Evolutionary conservation across 2,888 invertebrate species (phyloP), one percentile per base, ranked within the genome.

Genomic region (Holacanthella duospinosa): DNA sequence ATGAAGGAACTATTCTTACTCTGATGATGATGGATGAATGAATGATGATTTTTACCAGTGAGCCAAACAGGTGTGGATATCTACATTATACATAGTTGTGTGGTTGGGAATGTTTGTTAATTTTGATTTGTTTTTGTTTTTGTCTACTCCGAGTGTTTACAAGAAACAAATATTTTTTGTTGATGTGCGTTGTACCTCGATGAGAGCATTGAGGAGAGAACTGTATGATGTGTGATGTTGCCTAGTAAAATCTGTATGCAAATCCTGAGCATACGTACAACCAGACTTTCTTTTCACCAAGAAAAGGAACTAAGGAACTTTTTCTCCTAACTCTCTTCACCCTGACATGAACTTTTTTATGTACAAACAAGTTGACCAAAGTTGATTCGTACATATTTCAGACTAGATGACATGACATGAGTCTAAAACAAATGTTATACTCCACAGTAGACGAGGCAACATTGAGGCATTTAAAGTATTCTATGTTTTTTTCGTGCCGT

Each of bases 261-360:
- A 48, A 48, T 48, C 48, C 48, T 48, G 48, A 48, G 48, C 48
- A 48, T 48, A 48, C 48, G 48, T 48, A 48, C 48, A 48, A 48
- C 48, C 21, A 48, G 48, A 48, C 48, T n/a, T 48, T 48, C 48
- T 48, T 48, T 48, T 48, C 21, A n/a, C 21, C 4, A n/a, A 48
- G 21, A 48, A 48, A 21, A 48, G 48, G 4, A 48, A 48, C 12
- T 48, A 48, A 4, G 19, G 48, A 48, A 48, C 12, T 4, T n/a
- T 9, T 9, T n/a, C 21, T 48, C 21, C 48, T 21, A 21, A 48
- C 12, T 48, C 21, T 48, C 21, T 48, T 21, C 21, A 16, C 48
- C 12, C 48, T 48, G 48, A 48, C 48, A 9, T 9, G 6, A 48
- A 48, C 48, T n/a, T 48, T 48, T 48, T n/a, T 48, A 21, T 48